Evolutionary conservation across 2,113 vertebrate genomes (phyloP).

Genomic region (Psettodes erumei): DNA sequence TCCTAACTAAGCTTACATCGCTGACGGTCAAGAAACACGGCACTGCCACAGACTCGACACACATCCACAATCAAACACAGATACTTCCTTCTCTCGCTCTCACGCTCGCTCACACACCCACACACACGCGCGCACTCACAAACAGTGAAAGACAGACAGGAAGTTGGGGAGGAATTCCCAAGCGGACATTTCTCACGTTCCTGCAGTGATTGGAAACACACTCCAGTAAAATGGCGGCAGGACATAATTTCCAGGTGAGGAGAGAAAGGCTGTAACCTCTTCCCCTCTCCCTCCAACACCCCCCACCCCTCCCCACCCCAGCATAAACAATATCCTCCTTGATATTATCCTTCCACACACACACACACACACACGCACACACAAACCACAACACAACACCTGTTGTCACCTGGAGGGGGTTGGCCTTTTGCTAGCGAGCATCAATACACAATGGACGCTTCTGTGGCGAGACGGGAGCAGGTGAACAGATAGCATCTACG

Average conservation of each 20-base stretch:
- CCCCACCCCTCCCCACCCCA: conserved; percentile 63
- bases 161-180: conserved; percentile 79
- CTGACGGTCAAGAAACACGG: conserved; percentile 2
- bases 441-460: conserved; percentile 98
- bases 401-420: conserved; percentile 85
- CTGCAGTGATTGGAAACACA: conserved; percentile 88
- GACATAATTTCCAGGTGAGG: conserved; percentile 97
- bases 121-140: conserved; percentile 31
- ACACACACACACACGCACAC: conserved; percentile 34
- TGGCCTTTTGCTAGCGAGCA: conserved; percentile 89
- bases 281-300: conserved; percentile 65
- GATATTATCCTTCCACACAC: conserved; percentile 65
- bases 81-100: not conserved
- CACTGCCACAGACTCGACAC: not conserved
- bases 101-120: conserved; percentile 16
- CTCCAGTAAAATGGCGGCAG: conserved; percentile 83
- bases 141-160: conserved; percentile 67
- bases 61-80: conserved; percentile 16
- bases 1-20: not conserved
- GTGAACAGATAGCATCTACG: conserved; percentile 95
- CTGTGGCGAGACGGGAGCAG: conserved; percentile 90
- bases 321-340: conserved; percentile 80
- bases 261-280: conserved; percentile 90
- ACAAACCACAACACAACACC: conserved; percentile 53
- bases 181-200: conserved; percentile 91